Percentiles rank a stretch among this genome's conserved stretches.
phyloP scores from a whole-genome alignment of 2,888 invertebrate genomes.

The Eumacrocentrus americanus region DNA sequence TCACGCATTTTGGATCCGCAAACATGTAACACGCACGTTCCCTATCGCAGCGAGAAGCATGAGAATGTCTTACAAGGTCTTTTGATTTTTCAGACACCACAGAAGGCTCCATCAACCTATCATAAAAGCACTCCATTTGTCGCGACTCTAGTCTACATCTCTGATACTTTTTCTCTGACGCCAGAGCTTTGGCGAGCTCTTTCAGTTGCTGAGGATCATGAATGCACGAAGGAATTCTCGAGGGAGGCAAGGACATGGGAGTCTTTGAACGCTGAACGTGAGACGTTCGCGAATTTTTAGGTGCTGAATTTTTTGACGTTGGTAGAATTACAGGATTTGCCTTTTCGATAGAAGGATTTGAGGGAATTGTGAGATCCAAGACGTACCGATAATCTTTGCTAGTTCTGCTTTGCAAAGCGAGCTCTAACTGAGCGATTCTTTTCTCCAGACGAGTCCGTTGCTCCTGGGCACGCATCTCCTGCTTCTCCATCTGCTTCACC shows the following conservation, averaged over 20 bases:
- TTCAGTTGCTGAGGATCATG: neutral
- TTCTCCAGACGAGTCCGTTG: slow-evolving; percentile 67
- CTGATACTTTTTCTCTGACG: slow-evolving; percentile 11
- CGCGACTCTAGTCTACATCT: slow-evolving; percentile 1
- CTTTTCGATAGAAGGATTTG: neutral
- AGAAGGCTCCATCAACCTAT: slow-evolving; percentile 32
- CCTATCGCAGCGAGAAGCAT: neutral
- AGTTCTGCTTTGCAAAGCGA: slow-evolving; percentile 58
- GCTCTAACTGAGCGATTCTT: slow-evolving; percentile 66
- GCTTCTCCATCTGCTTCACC: slow-evolving; percentile 66
- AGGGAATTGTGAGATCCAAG: slow-evolving; percentile 9
- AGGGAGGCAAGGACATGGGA: neutral
- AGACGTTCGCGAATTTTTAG: too few species aligned
- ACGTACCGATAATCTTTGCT: slow-evolving; percentile 53
- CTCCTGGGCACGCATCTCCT: slow-evolving; percentile 66
- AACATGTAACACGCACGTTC: neutral
- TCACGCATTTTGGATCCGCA: neutral
- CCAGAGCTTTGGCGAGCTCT: neutral
- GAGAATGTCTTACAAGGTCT: neutral
- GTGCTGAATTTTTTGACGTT: too few species aligned
- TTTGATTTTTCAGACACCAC: neutral
- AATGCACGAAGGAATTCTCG: neutral
- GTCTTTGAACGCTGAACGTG: too few species aligned
- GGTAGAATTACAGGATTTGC: too few species aligned
- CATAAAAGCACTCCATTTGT: slow-evolving; percentile 24